Base-by-base conservation (phyloP, 2,888 invertebrate species). In the Sphinx pinastri region DNA sequence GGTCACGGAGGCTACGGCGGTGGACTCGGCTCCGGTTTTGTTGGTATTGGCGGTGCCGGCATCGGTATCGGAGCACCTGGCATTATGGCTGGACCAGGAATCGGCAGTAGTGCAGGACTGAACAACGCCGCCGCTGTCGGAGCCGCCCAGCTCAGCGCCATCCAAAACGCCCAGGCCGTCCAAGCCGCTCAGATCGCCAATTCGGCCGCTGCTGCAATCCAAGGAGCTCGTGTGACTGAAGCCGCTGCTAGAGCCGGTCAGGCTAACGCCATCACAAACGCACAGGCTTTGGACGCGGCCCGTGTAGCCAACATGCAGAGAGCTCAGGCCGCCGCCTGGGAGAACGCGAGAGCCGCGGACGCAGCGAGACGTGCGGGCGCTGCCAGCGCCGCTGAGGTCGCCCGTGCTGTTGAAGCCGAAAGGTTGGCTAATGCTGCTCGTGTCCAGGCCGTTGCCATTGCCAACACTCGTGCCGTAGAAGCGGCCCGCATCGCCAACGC, bases 111-210 rank as follows among this genome's bases (percentile, higher is more conserved):
- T 5, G 81, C 81, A 16, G 91, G 90, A 0, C 85, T 93, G 57
- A 93, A 92, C 80, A 90, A 86, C 73, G 93, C 92, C 7, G 93
- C 87, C 3, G 88, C 91, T 7, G 92, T 84, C 2, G 92, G 93
- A 12, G 92, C 92, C 38, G 91, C 93, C 55, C 93, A 92, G 69
- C 89, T 93, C 66, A 92, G 90, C 71, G 92, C 93, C 55, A 92
- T 93, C 73, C 93, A 93, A 72, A 93, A 93, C 79, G 93, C 93
- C 1, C 93, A 93, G 71, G 93, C 93, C 14, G 92, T 87, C 13
- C 92, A 91, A 16, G 93, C 88, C 2, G 84, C 92, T 4, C 88
- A 92, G 73, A 92, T 93, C 75, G 91, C 88, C 38, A 90, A 93
- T 79, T 84, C 92, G 0, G 93, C 93, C 60, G 91, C 92, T 14